Base-by-base conservation (phyloP, 2,888 invertebrate species). In the Phlogophora meticulosa region DNA sequence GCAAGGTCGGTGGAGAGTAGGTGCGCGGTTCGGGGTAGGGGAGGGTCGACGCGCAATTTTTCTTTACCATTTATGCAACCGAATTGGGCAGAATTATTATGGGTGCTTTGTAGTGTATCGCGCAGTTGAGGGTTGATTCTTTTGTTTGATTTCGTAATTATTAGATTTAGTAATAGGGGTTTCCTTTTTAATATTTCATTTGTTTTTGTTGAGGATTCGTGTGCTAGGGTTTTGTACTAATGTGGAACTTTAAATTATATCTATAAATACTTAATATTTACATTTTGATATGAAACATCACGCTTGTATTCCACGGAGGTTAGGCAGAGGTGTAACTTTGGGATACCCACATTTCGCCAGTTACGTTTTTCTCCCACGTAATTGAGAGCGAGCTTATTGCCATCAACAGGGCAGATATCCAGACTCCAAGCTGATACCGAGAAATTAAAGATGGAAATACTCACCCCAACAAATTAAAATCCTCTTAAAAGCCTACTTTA, bases 1-100 rank as follows among this genome's bases (percentile, higher is more conserved):
- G 70, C 85, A 85, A 85, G 85, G 85, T 84, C 85, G 81, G 78
- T 64, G 49, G 66, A 40, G 67, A 63, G 59, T 68, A 58, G 65
- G 68, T 32, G 24, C 20, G 73, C 45, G 20, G 48, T 32, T 9
- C 20, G 36, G 22, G 24, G 59, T n/a, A 17, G 45, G 49, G 60
- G 74, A 53, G 70, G 76, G 70, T 42, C 51, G 58, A 45, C 61
- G 62, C 70, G 72, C 57, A 69, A 76, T 78, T 80, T 78, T 76
- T 65, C 72, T 78, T 70, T 64, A 58, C 67, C 61, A 80, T 78
- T 80, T 82, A 79, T 79, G 73, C 81, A 72, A 70, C 69, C 60
- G 76, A 78, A 76, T 79, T 81, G 71, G 71, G 63, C 48, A 62
- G 76, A 45, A 58, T 63, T 59, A 71, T 75, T 78, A 68, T 55